Evolutionary conservation across 37 sponge, comb jelly and placozoan genomes (phyloP).

Genomic region (Mnemiopsis leidyi): DNA sequence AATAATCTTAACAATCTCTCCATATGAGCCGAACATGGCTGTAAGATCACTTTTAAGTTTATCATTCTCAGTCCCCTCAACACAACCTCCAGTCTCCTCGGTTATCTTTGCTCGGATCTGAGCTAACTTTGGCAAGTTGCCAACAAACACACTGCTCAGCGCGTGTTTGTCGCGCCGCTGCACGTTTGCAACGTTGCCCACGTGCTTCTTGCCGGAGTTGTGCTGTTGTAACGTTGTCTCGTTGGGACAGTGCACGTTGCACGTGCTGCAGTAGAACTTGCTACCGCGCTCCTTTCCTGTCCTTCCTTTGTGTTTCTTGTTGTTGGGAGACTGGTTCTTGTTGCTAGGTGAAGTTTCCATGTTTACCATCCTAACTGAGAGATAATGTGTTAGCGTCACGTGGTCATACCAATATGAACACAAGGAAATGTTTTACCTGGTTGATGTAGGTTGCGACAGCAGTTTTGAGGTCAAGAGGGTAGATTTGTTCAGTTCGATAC

Average conservation of each 20-base stretch:
- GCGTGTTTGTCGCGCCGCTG: slow-evolving; percentile 49
- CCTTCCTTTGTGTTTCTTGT: neutral
- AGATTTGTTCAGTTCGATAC: slow-evolving; percentile 76
- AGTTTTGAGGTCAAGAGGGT: slow-evolving; percentile 90
- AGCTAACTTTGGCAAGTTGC: slow-evolving; percentile 20
- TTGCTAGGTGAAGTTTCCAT: slow-evolving; percentile 1
- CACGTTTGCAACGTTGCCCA: neutral
- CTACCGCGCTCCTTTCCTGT: neutral
- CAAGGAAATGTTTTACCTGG: slow-evolving; percentile 68
- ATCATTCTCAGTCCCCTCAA: slow-evolving; percentile 21
- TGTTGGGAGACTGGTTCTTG: neutral
- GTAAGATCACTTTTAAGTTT: neutral
- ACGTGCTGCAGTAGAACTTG: slow-evolving; percentile 52
- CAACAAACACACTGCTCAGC: slow-evolving; percentile 45
- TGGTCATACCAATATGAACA: neutral
- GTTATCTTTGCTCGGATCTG: neutral
- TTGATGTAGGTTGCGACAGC: slow-evolving; percentile 81
- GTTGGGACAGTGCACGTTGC: slow-evolving; percentile 59
- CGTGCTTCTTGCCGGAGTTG: slow-evolving; percentile 48
- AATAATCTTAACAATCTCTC: neutral
- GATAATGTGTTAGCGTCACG: neutral
- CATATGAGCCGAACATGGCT: neutral
- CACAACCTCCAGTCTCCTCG: neutral
- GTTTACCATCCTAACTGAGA: slow-evolving; percentile 45
- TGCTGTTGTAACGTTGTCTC: slow-evolving; percentile 51